Percentiles rank a stretch among this genome's conserved stretches.
Evolutionary conservation across 2,113 vertebrate genomes (phyloP).

Genomic region (Accipiter cooperii): DNA sequence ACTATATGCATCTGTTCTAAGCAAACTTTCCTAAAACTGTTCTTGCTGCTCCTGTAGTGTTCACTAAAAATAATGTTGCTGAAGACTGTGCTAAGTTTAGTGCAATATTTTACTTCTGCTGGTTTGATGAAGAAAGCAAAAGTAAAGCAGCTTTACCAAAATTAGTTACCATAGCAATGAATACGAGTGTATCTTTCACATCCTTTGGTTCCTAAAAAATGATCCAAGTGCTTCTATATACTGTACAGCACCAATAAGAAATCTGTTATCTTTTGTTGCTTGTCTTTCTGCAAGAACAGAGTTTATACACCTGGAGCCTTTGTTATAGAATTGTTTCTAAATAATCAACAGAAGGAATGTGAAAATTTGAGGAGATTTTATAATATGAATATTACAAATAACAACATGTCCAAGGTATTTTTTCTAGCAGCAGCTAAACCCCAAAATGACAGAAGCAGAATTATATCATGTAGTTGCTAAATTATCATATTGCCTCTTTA

Average conservation of each 20-base stretch:
- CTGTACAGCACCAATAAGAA: neutral
- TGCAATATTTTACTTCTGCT: neutral
- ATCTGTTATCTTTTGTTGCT: neutral
- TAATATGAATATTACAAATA: neutral
- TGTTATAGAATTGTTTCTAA: neutral
- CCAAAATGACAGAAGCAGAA: neutral
- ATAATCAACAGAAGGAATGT: neutral
- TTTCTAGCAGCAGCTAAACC: neutral
- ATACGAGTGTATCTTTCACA: neutral
- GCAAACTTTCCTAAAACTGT: neutral
- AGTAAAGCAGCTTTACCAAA: neutral
- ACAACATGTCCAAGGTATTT: neutral
- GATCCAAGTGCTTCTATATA: neutral
- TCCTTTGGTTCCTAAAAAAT: neutral
- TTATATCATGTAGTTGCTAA: neutral
- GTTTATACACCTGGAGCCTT: neutral
- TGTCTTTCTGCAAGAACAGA: neutral
- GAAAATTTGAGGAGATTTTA: neutral
- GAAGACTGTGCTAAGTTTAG: neutral
- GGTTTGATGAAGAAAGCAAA: neutral
- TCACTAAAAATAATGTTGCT: neutral
- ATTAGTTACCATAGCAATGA: neutral
- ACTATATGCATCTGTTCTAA: rapidly evolving
- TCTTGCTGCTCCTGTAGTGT: neutral
- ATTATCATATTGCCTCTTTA: neutral